A percentile compares a stretch with the other conserved stretches of the same genome.
phyloP scores from a whole-genome alignment of 2,888 invertebrate species.

The Saturnia pavonia region DNA sequence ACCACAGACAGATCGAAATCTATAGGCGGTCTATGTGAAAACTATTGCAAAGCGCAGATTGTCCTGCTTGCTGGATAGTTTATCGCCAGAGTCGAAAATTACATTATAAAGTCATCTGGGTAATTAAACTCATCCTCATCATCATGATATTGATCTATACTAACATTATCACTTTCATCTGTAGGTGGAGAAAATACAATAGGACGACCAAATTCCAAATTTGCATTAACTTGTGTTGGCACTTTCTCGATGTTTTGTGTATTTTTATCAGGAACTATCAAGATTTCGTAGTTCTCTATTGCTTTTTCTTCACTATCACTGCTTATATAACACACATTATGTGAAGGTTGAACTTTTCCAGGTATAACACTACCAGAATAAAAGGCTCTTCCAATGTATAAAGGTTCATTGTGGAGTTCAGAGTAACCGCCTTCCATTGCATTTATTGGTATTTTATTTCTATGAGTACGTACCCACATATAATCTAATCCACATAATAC shows the following conservation, averaged over 20 bases:
- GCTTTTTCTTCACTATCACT: conserved; percentile 58
- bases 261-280: conserved; percentile 41
- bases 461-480: conserved; percentile 78
- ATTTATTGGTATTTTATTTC: conserved; percentile 84
- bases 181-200: not conserved
- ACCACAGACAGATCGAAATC: too few relatives aligned
- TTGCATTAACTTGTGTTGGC: not conserved
- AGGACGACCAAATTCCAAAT: not conserved
- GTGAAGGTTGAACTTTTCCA: conserved; percentile 87
- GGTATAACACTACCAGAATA: conserved; percentile 88
- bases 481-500: conserved; percentile 63
- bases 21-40: too few relatives aligned
- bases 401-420: conserved; percentile 65
- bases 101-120: conserved; percentile 19
- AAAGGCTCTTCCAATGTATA: conserved; percentile 85
- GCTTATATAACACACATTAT: conserved; percentile 88
- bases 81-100: not conserved
- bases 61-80: not conserved
- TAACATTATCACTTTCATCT: conserved; percentile 27
- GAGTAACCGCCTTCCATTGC: conserved; percentile 85
- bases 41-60: not conserved
- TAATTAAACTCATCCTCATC: conserved; percentile 16
- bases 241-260: not conserved
- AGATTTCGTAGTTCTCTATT: conserved; percentile 47
- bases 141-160: conserved; percentile 24